A percentile compares a stretch with the other conserved stretches of the same genome.
These are phyloP conservation scores for Agonopterix arenella DNA, from an alignment of 2,888 invertebrate species.

Conservation along the genomic window DNA sequence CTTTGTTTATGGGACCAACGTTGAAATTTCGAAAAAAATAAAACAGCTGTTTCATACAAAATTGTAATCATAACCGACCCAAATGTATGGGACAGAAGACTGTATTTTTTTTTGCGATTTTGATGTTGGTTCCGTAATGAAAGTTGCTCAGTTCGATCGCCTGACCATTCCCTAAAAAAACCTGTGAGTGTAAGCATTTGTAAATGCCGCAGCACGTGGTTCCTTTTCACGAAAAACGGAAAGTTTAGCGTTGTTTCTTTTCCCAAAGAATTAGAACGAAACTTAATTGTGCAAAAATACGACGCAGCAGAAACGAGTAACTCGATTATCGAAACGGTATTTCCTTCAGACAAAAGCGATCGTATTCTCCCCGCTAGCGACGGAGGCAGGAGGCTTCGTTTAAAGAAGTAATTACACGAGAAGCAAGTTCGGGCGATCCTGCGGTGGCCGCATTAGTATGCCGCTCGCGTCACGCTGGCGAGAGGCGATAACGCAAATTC, in stretches of 20 bases:
- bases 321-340: conserved; percentile 54
- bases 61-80: too few species aligned
- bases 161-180: too few species aligned
- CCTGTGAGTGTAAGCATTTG: neutral
- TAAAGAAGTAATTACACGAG: conserved; percentile 72
- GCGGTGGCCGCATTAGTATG: conserved; percentile 54
- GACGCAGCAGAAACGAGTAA: conserved; percentile 36
- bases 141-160: too few species aligned
- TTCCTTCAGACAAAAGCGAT: conserved; percentile 54
- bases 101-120: too few species aligned
- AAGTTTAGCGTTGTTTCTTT: conserved; percentile 2
- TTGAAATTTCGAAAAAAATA: too few species aligned
- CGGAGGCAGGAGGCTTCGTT: conserved; percentile 37
- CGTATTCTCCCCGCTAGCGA: conserved; percentile 39
- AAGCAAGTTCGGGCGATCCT: conserved; percentile 56
- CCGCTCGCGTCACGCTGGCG: conserved; percentile 51
- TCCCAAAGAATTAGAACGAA: conserved; percentile 14
- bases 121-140: too few species aligned
- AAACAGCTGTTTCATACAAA: too few species aligned
- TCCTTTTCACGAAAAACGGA: neutral
- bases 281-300: conserved; percentile 29
- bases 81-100: too few species aligned
- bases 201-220: neutral
- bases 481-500: conserved; percentile 75
- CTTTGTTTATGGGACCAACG: too few species aligned